These are phyloP conservation scores for Hippopotamyrus pictus DNA, from an alignment of 2,797 vertebrate species.

Conservation along the genomic window DNA sequence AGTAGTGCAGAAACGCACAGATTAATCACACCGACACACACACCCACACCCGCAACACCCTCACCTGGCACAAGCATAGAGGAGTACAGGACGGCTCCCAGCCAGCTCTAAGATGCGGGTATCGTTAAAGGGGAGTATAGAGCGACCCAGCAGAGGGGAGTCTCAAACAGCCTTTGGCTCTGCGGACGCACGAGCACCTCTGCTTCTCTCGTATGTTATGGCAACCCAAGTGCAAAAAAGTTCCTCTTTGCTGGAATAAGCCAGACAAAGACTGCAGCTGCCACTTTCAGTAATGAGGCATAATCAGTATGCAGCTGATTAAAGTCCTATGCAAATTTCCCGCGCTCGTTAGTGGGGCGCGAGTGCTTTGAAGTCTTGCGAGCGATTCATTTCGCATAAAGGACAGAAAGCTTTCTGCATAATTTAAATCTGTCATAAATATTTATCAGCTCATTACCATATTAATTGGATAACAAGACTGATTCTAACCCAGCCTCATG, in stretches of 20 bases:
- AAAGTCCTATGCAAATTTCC: conserved; percentile 81
- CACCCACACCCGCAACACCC: background rate
- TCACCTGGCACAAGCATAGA: background rate
- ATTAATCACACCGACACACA: background rate
- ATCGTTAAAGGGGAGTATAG: background rate
- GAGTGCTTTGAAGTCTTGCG: conserved; percentile 77
- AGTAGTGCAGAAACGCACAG: background rate
- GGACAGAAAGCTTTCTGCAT: conserved; percentile 80
- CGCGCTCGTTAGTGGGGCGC: conserved; percentile 73
- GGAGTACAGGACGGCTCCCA: background rate
- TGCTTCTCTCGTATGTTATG: background rate
- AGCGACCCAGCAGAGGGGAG: background rate
- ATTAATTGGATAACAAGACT: conserved; percentile 73
- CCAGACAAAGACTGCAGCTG: conserved; percentile 84
- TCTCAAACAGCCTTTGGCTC: background rate
- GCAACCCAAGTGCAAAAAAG: conserved; percentile 46
- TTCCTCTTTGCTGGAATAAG: conserved; percentile 67
- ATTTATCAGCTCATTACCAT: conserved; percentile 87
- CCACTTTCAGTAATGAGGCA: conserved; percentile 81
- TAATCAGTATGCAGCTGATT: conserved; percentile 87
- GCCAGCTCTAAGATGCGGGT: no score
- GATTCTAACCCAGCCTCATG: conserved; percentile 34
- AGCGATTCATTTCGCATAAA: conserved; percentile 80
- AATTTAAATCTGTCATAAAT: conserved; percentile 81
- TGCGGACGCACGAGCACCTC: background rate